Evolutionary conservation across 2,113 vertebrate genomes (phyloP).

Genomic region (Cephalopterus ornatus): DNA sequence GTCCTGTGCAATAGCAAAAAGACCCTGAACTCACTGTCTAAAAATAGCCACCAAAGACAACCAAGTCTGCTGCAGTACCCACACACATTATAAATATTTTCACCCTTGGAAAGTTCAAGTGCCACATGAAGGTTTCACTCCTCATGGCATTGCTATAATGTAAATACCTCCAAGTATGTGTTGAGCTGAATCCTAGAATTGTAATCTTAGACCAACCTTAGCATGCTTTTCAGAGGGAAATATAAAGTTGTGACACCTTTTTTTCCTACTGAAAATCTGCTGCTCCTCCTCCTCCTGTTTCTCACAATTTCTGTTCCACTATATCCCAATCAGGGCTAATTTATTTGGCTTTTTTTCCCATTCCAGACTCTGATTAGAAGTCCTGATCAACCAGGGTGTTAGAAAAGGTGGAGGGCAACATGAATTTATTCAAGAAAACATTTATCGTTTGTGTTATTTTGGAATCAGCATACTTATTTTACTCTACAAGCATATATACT

Average conservation of each 20-base stretch:
- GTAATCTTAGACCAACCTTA: neutral
- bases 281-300: neutral
- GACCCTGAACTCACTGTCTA: neutral
- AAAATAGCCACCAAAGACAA: neutral
- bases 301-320: neutral
- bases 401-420: neutral
- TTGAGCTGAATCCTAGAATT: neutral
- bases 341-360: neutral
- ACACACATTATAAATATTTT: neutral
- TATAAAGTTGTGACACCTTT: accelerated
- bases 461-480: neutral
- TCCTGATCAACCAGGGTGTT: neutral
- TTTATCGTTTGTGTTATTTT: neutral
- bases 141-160: neutral
- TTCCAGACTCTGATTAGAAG: neutral
- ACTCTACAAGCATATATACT: neutral
- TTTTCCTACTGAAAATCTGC: neutral
- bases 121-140: neutral
- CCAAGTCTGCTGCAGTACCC: neutral
- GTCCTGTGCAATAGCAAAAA: neutral
- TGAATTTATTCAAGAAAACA: neutral
- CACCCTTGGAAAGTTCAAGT: neutral
- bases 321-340: neutral
- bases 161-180: neutral
- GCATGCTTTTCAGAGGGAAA: neutral